Evolutionary conservation across 2,888 invertebrate species (phyloP), one percentile per base, ranked within the genome.

Genomic region (Pollenia labialis): DNA sequence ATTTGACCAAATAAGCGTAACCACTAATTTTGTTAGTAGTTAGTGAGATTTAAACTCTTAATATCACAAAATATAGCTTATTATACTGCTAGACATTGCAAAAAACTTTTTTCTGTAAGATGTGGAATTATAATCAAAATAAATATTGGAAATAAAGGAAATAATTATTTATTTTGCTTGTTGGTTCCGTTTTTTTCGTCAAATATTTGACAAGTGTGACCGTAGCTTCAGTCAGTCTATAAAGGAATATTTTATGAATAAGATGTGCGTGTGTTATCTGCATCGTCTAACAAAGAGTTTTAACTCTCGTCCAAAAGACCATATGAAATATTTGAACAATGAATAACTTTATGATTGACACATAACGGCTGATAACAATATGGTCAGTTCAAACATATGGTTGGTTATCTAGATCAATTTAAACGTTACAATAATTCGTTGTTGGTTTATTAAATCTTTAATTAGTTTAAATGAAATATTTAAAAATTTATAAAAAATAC

Each of bases 251-350:
- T 74, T 16, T 6, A 74, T 32, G 48, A 46, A 10, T 32, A 58
- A n/a, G n/a, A 58, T n/a, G 64, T 64, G 52, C 54, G 52, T 76
- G 76, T 54, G 12, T 66, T 66, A 76, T 64, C 54, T 46, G 23
- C n/a, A 76, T 76, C 44, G 32, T 54, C 12, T 40, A 9, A 64
- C 52, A 66, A 76, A 64, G 50, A 60, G 7, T 62, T 62, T 46
- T 4, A 80, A 72, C 18, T 80, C 52, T 72, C 64, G 71, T 54
- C 71, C 62, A 62, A 44, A 52, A 42, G 71, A 42, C 58, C 69
- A 79, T 69, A 71, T 71, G 50, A 64, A 54, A 16, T 32, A 64
- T 80, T 71, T 69, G 14, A 71, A 76, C 44, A 80, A 80, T 77
- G 56, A 48, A 18, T 16, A 68, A 48, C 16, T 71, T 46, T 54